Evolutionary conservation across 2,797 vertebrate species (phyloP).

Genomic region (Danio jaintianensis): DNA sequence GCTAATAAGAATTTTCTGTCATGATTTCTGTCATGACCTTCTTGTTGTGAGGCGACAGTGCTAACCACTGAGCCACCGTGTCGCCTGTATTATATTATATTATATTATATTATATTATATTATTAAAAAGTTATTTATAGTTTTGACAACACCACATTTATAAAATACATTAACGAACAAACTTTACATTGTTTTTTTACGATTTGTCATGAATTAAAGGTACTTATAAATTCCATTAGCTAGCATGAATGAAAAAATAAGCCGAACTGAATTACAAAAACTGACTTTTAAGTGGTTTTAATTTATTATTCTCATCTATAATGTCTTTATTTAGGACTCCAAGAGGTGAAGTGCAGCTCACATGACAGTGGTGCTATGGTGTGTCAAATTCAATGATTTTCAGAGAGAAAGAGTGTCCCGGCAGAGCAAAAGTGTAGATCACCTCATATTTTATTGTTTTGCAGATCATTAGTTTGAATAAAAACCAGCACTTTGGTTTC

Average conservation of each 20-base stretch:
- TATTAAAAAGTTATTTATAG: background rate
- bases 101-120: no score
- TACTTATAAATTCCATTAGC: background rate
- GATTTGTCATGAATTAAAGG: background rate
- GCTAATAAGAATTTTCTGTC: no score
- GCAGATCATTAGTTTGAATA: constrained; percentile 42
- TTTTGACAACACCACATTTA: background rate
- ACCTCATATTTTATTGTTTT: constrained; percentile 46
- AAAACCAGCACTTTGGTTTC: constrained; percentile 10
- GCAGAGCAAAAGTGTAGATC: constrained; percentile 21
- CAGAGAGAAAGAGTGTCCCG: constrained; percentile 18
- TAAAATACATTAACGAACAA: background rate
- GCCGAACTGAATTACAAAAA: constrained; percentile 6
- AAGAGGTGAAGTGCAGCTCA: constrained; percentile 6
- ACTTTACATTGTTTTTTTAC: background rate
- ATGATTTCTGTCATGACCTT: no score
- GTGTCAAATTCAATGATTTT: constrained; percentile 47
- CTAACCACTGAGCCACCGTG: no score
- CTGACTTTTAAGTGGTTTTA: background rate
- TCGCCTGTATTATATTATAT: no score
- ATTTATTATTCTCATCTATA: background rate
- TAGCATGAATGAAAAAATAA: background rate
- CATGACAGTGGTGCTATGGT: constrained; percentile 33
- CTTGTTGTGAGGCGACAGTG: no score
- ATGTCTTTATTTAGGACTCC: background rate